A percentile compares a stretch with the other conserved stretches of the same genome.
These are phyloP conservation scores for Formica aserva DNA, from an alignment of 2,888 invertebrate species.

Conservation along the genomic window DNA sequence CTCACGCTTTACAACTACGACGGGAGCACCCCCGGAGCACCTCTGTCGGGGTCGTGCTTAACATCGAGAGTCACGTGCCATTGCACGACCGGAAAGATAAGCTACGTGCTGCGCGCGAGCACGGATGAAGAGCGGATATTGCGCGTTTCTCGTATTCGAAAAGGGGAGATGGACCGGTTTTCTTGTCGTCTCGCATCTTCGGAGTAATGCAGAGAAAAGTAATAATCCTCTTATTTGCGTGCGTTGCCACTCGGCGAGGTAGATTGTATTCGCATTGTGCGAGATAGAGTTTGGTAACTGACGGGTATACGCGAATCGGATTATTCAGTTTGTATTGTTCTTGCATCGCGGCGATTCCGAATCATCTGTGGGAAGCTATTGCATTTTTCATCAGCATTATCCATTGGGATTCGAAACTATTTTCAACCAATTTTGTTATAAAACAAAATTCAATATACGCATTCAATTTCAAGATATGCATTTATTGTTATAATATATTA, in stretches of 20 bases:
- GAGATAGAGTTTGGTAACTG: conserved; percentile 35
- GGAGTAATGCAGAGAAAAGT: conserved; percentile 28
- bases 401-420: neutral
- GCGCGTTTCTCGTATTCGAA: conserved; percentile 60
- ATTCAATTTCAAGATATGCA: neutral
- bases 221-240: conserved; percentile 54
- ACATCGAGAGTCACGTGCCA: conserved; percentile 69
- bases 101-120: conserved; percentile 48
- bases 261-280: conserved; percentile 22
- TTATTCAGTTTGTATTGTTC: conserved; percentile 15
- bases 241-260: conserved; percentile 6
- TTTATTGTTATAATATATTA: neutral
- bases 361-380: conserved; percentile 2
- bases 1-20: conserved; percentile 57
- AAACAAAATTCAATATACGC: neutral
- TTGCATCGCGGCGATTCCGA: conserved; percentile 10
- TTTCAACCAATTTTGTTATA: neutral
- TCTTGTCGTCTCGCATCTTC: conserved; percentile 43
- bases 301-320: conserved; percentile 22
- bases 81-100: conserved; percentile 67
- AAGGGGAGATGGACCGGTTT: conserved; percentile 32
- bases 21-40: conserved; percentile 25
- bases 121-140: conserved; percentile 63
- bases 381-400: conserved; percentile 31
- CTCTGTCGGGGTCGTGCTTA: conserved; percentile 53